phyloP scores from a whole-genome alignment of 2,888 invertebrate genomes.

The Lycocerus yunnanus region DNA sequence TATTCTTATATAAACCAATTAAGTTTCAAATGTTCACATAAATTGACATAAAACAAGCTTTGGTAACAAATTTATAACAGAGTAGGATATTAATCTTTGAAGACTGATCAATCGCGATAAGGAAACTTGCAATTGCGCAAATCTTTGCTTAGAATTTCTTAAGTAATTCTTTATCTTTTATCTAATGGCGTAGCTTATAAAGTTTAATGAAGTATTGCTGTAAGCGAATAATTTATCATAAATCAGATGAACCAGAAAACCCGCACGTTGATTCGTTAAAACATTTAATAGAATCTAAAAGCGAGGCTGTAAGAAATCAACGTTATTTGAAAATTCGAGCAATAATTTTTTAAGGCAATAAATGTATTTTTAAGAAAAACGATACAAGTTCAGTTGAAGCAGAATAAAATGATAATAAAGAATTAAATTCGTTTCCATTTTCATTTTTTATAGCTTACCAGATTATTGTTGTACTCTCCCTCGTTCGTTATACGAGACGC shows the following conservation, averaged over 20 bases:
- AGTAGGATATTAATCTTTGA: background rate
- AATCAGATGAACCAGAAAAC: background rate
- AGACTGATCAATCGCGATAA: background rate
- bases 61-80: background rate
- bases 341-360: background rate
- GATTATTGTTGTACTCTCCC: background rate
- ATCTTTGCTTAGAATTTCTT: background rate
- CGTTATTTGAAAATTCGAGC: background rate
- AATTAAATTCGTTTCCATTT: background rate
- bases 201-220: background rate
- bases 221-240: background rate
- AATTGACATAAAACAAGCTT: background rate
- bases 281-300: background rate
- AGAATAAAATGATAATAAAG: background rate
- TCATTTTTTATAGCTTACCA: background rate
- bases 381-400: background rate
- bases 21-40: background rate
- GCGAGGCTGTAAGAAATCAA: background rate
- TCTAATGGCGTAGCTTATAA: background rate
- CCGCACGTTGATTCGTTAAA: background rate
- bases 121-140: background rate
- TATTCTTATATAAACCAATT: background rate
- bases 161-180: background rate
- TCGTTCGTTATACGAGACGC: background rate
- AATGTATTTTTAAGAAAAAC: background rate